A percentile compares a stretch with the other conserved stretches of the same genome.
Conservation (phyloP, 1,140 invertebrate genomes). For the Drosophila arawakana region DNA sequence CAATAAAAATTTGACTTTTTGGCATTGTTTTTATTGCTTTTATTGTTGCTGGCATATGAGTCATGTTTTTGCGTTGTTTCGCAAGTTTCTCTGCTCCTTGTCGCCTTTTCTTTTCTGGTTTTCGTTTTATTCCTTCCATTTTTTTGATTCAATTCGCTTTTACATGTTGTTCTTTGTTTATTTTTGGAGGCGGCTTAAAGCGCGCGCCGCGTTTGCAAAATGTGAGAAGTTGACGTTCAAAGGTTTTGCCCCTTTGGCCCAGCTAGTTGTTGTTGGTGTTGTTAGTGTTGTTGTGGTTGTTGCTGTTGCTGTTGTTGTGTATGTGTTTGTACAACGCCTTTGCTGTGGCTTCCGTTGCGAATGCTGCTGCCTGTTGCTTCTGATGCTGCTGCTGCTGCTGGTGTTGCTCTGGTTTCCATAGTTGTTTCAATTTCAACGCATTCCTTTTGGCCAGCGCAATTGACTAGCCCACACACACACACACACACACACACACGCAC, state of each 20-base stretch:
- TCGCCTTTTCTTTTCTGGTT: slow-evolving; percentile 31
- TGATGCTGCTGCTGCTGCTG: slow-evolving; percentile 35
- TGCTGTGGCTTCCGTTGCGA: slow-evolving; percentile 73
- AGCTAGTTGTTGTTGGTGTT: slow-evolving; percentile 38
- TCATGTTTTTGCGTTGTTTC: slow-evolving; percentile 28
- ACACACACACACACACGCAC: slow-evolving; percentile 24
- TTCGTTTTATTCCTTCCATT: background rate
- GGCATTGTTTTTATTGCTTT: slow-evolving; percentile 20
- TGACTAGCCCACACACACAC: slow-evolving; percentile 49
- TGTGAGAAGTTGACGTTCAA: slow-evolving; percentile 45
- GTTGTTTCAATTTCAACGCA: slow-evolving; percentile 76
- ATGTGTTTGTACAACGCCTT: slow-evolving; percentile 79
- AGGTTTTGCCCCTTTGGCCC: slow-evolving; percentile 40
- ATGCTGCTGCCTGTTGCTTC: slow-evolving; percentile 49
- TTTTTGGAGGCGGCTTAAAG: slow-evolving; percentile 50
- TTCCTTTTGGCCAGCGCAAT: slow-evolving; percentile 65
- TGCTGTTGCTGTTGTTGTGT: slow-evolving; percentile 56
- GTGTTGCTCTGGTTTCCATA: slow-evolving; percentile 61
- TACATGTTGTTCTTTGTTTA: slow-evolving; percentile 20
- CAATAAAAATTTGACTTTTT: slow-evolving; percentile 39
- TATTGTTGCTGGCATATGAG: slow-evolving; percentile 40
- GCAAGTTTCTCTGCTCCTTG: slow-evolving; percentile 13
- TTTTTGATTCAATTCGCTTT: slow-evolving; percentile 12
- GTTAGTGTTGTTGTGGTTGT: slow-evolving; percentile 40
- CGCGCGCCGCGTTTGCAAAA: slow-evolving; percentile 39